A percentile compares a stretch with the other conserved stretches of the same genome.
These are phyloP conservation scores for Clamator glandarius DNA, from an alignment of 2,797 vertebrate species.

Conservation along the genomic window DNA sequence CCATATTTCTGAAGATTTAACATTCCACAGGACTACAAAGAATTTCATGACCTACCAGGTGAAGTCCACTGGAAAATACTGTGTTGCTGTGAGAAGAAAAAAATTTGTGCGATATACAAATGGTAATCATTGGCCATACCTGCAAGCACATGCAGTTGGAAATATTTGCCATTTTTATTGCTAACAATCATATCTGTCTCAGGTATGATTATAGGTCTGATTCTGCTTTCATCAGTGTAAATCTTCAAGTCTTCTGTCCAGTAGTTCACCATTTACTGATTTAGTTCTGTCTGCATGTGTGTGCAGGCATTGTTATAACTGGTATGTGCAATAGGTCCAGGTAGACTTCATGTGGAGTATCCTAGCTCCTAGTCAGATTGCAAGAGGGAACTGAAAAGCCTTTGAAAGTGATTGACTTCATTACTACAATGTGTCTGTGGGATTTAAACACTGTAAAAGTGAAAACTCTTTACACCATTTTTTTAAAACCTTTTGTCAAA, in stretches of 20 bases:
- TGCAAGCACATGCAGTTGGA: neutral
- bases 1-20: conserved; percentile 18
- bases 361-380: neutral
- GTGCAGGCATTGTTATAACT: neutral
- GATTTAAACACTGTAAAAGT: neutral
- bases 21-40: neutral
- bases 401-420: neutral
- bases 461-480: neutral
- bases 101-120: neutral
- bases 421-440: neutral
- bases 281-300: neutral
- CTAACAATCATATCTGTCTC: neutral
- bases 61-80: conserved; percentile 6
- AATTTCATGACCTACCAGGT: conserved; percentile 28
- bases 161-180: neutral
- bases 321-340: neutral
- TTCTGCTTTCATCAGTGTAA: neutral
- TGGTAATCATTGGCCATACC: neutral
- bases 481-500: neutral
- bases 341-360: neutral
- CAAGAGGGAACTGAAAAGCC: neutral
- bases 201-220: neutral
- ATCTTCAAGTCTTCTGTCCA: neutral
- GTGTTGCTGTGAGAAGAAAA: conserved; percentile 10
- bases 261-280: neutral